Evolutionary conservation across 2,113 vertebrate genomes (phyloP).

Genomic region (Solea senegalensis): DNA sequence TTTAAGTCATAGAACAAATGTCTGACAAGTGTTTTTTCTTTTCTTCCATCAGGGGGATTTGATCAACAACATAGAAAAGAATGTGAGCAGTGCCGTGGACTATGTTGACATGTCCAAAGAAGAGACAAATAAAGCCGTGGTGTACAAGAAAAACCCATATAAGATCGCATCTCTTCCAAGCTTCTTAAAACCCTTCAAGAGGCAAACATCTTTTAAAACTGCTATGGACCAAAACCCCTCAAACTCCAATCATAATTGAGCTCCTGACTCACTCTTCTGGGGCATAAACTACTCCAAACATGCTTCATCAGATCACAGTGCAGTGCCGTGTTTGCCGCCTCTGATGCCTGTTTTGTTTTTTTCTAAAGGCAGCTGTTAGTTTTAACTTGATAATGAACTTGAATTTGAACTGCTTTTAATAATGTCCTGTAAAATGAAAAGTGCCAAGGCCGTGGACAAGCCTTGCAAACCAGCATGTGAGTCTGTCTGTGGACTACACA

Average conservation of each 20-base stretch:
- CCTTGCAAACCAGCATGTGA: neutral
- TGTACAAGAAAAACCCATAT: constrained; percentile 87
- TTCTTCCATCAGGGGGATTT: constrained; percentile 86
- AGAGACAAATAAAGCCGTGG: constrained; percentile 85
- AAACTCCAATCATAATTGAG: constrained; percentile 17
- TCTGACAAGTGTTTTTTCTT: neutral
- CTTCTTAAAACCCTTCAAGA: constrained; percentile 68
- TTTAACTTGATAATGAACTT: neutral
- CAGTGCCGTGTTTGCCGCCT: neutral
- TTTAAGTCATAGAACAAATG: neutral
- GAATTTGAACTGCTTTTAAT: neutral
- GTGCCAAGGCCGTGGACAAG: neutral
- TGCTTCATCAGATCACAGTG: constrained; percentile 3
- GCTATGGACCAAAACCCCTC: constrained; percentile 12
- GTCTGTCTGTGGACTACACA: neutral
- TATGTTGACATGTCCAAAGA: constrained; percentile 84
- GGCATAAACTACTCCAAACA: constrained; percentile 17
- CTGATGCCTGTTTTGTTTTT: neutral
- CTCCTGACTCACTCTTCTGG: constrained; percentile 19
- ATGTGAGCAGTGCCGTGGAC: constrained; percentile 83
- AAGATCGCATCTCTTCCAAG: constrained; percentile 78
- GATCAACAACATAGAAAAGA: constrained; percentile 92
- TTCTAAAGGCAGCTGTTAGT: constrained; percentile 3
- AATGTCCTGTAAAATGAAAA: neutral
- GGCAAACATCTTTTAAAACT: constrained; percentile 6